Evolutionary conservation across 2,888 invertebrate species (phyloP), one percentile per base, ranked within the genome.

Genomic region (Clitarchus hookeri): DNA sequence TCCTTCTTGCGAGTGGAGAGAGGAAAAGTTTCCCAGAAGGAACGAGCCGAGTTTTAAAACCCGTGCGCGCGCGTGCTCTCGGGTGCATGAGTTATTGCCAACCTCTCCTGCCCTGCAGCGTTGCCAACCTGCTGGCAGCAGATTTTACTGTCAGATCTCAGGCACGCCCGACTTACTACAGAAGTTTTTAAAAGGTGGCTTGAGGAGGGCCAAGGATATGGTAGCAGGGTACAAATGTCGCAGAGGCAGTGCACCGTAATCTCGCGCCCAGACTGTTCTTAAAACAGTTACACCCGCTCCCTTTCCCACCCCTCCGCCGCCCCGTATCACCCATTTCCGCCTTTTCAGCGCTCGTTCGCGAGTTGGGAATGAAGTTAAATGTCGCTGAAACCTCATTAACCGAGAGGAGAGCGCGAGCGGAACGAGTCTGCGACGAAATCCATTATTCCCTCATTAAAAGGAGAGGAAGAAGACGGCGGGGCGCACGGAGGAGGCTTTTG

Each of bases 61-160:
- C 27, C 16, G n/a, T n/a, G n/a, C n/a, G n/a, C n/a, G n/a, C n/a
- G n/a, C n/a, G n/a, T n/a, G n/a, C n/a, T n/a, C 82, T 6, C 44
- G 19, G 12, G 82, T 27, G 82, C 44, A 36, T 82, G 82, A 82
- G 82, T 44, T 44, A 82, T 82, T 82, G 44, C 82, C 65, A 65
- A 65, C 82, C 82, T 82, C 82, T 44, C 27, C 23, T n/a, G 44
- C 44, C 82, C 82, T 8, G 27, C 19, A 36, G 44, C 82, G 44
- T 26, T 82, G 13, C 44, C 44, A 44, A 82, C 82, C 27, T 82
- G 82, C 44, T 27, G 82, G 44, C 82, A 36, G 23, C 82, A 82
- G 82, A 82, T 82, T 82, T 82, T 36, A 27, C 44, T 82, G 82
- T 82, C 82, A 82, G 82, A 82, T 82, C 82, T 44, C 13, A 12